phyloP scores from a whole-genome alignment of 2,797 vertebrate genomes.

The Decapterus maruadsi region DNA sequence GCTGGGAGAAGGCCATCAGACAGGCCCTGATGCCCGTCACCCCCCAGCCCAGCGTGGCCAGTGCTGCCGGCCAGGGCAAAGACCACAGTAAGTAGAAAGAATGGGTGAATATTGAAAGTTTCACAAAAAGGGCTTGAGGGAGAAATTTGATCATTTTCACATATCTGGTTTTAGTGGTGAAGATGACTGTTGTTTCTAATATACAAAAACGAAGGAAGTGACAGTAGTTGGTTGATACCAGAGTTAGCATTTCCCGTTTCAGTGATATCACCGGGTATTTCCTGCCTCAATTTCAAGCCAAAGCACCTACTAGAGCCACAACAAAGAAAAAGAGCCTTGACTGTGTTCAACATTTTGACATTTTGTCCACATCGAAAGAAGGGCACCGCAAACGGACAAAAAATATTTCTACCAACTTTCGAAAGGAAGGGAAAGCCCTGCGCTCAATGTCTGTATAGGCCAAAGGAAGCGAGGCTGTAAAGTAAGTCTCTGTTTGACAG shows the following conservation, averaged over 20 bases:
- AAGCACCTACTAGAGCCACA: neutral
- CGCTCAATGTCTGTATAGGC: neutral
- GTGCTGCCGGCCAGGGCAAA: slow-evolving; percentile 91
- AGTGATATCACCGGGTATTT: slow-evolving; percentile 9
- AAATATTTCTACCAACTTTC: neutral
- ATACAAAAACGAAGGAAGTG: neutral
- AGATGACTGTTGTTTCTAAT: neutral
- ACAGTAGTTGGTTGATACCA: neutral
- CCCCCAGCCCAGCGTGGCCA: slow-evolving; percentile 93
- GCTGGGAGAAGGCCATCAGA: slow-evolving; percentile 98
- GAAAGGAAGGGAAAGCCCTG: slow-evolving; percentile 17
- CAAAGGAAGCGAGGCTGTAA: slow-evolving; percentile 31
- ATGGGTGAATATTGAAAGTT: neutral
- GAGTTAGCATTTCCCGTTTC: slow-evolving; percentile 16
- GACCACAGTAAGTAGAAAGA: slow-evolving; percentile 92
- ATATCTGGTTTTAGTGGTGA: neutral
- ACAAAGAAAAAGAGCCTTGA: neutral
- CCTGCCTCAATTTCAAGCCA: neutral
- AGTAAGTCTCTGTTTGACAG: slow-evolving; percentile 18
- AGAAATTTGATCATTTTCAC: neutral
- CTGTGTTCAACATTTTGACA: slow-evolving; percentile 2
- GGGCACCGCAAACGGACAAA: neutral
- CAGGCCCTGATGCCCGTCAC: slow-evolving; percentile 99
- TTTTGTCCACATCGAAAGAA: neutral
- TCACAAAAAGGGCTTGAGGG: neutral